Percentiles rank a stretch among this genome's conserved stretches.
Conservation (phyloP, 1,140 invertebrate species). For the Pomacea maculata region DNA sequence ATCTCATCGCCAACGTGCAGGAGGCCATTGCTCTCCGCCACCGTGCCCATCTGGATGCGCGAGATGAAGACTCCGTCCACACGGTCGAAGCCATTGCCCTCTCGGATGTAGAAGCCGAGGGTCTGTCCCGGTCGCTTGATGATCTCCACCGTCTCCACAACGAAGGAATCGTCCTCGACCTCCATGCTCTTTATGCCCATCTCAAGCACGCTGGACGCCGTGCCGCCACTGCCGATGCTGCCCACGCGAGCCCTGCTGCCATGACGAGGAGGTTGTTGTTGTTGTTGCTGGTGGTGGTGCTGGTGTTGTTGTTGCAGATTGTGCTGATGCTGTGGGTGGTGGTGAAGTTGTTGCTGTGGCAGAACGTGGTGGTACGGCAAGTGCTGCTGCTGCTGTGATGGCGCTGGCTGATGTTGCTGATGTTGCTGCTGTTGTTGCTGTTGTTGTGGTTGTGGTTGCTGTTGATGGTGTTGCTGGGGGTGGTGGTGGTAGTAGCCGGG, state of each 20-base stretch:
- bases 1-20: slow-evolving; percentile 99
- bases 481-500: neutral
- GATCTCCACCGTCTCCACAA: slow-evolving; percentile 96
- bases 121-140: slow-evolving; percentile 99
- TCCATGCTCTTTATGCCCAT: slow-evolving; percentile 65
- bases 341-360: neutral
- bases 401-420: neutral
- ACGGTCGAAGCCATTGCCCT: slow-evolving; percentile 93
- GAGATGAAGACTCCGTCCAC: slow-evolving; percentile 98
- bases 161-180: slow-evolving; percentile 59
- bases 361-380: neutral
- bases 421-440: neutral
- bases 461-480: neutral
- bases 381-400: slow-evolving; percentile 16
- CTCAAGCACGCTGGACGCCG: slow-evolving; percentile 44
- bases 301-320: slow-evolving; percentile 10
- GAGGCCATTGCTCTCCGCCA: slow-evolving; percentile 93
- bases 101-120: slow-evolving; percentile 95
- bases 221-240: neutral
- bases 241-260: slow-evolving; percentile 2
- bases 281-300: slow-evolving; percentile 9
- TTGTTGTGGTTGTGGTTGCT: neutral
- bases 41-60: slow-evolving; percentile 81
- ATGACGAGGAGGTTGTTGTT: slow-evolving; percentile 9
- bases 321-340: neutral